Base-by-base conservation (phyloP, 2,888 invertebrate species). In the Lacanobia wlatinum region DNA sequence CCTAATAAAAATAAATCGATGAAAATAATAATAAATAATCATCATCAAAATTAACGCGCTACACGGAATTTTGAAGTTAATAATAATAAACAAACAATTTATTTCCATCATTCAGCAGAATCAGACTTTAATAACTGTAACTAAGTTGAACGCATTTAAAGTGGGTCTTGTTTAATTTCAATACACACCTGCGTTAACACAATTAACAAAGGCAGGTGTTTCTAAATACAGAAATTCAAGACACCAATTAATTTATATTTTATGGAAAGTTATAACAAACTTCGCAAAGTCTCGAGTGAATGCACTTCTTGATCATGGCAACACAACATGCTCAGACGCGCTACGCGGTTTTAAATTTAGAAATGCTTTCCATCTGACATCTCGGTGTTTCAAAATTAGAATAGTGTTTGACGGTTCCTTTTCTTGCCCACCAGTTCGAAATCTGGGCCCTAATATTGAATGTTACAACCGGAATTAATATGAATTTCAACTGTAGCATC, bases 331-430 rank as follows among this genome's bases (percentile, higher is more conserved):
- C 92, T 87, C 93, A 92, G 93, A 92, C 93, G 89, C 90, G 84
- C 84, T 89, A 90, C 90, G 87, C 89, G 77, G 84, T 89, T 92
- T 92, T 91, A 93, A 92, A 91, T 90, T 89, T 92, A 92, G 92
- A 92, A 89, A 88, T 82, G 72, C 83, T 85, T 80, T 83, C 83
- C 85, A 85, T 87, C 88, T 92, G 90, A 89, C 91, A 91, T 86
- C 87, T 87, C 87, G 82, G 82, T 81, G 84, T 85, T 90, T 88
- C 85, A 86, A 90, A 90, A 85, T 88, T 91, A 90, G 90, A 90
- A 89, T 81, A 80, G 78, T 50, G 61, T 80, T 84, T 84, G 80
- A 85, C 84, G 73, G 80, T 85, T 83, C 82, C 84, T 79, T 78
- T 86, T 81, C 83, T 81, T 71, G 64, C 63, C 75, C 76, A 73